These are phyloP conservation scores for Brachypalpus laphriformis DNA, from an alignment of 2,888 invertebrate species.

Conservation along the genomic window DNA sequence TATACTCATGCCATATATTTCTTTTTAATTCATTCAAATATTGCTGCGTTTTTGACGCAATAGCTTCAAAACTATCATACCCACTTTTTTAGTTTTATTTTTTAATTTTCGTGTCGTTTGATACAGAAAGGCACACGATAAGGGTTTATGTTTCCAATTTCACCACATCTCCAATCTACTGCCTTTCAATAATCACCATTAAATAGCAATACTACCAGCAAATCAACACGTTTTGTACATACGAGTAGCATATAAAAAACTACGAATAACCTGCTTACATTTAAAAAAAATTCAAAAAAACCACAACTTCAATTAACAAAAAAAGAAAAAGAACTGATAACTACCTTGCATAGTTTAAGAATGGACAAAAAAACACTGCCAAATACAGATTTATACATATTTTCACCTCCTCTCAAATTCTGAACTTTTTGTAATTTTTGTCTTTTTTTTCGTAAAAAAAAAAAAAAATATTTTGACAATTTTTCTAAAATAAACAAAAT, in stretches of 20 bases:
- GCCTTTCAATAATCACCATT: too few species aligned
- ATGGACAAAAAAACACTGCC: conserved; percentile 13
- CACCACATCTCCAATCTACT: too few species aligned
- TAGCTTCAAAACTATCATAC: too few species aligned
- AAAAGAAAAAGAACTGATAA: not conserved
- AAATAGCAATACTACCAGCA: not conserved
- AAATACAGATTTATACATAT: conserved; percentile 17
- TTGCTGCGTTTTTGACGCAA: too few species aligned
- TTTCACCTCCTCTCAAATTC: conserved; percentile 6
- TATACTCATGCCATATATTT: too few species aligned
- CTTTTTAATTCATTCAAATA: too few species aligned
- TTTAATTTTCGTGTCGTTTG: too few species aligned
- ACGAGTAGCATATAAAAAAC: not conserved
- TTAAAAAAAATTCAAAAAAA: not conserved
- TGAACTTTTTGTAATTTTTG: conserved; percentile 15
- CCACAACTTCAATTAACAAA: conserved; percentile 12
- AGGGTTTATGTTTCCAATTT: too few species aligned
- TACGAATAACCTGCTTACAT: conserved; percentile 4
- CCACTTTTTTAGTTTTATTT: too few species aligned
- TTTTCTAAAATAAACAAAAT: conserved; percentile 53
- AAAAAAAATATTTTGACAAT: conserved; percentile 31
- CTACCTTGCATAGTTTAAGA: not conserved
- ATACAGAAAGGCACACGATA: too few species aligned
- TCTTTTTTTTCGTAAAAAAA: conserved; percentile 6
- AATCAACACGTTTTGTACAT: not conserved